Percentiles rank a stretch among this genome's conserved stretches.
phyloP scores from a whole-genome alignment of 2,113 vertebrate genomes.

The Lophochroa leadbeateri region DNA sequence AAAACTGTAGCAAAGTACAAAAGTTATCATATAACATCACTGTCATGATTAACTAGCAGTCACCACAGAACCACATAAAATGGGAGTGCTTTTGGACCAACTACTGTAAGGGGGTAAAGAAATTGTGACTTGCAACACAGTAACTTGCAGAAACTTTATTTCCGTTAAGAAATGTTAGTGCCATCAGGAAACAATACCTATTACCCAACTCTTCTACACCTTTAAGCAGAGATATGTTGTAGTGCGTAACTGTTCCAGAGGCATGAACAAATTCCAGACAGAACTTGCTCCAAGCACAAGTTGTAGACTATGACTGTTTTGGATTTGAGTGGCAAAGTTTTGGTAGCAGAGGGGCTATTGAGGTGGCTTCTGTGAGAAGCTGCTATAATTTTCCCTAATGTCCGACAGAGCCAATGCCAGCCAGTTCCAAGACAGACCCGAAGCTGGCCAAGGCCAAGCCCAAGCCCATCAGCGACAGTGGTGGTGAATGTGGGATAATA shows the following conservation, averaged over 20 bases:
- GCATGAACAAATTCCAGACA: background rate
- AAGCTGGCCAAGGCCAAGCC: rapidly evolving
- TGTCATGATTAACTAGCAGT: background rate
- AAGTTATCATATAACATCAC: background rate
- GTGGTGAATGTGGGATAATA: rapidly evolving
- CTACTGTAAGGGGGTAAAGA: background rate
- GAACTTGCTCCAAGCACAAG: background rate
- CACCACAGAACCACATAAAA: background rate
- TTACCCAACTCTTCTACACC: background rate
- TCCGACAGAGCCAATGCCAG: background rate
- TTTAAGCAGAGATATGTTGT: background rate
- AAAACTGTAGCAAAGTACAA: background rate
- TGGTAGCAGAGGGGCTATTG: background rate
- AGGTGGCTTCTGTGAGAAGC: background rate
- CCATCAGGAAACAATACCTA: background rate
- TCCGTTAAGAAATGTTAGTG: background rate
- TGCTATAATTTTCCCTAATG: background rate
- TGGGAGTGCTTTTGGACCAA: background rate
- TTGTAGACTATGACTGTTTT: background rate
- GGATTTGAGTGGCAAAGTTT: background rate
- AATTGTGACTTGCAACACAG: background rate
- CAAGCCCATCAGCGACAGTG: rapidly evolving
- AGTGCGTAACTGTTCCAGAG: background rate
- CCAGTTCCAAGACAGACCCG: rapidly evolving
- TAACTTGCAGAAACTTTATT: background rate